Percentiles rank a stretch among this genome's conserved stretches.
phyloP scores from a whole-genome alignment of 2,888 invertebrate genomes.

The Apotomis betuletana region DNA sequence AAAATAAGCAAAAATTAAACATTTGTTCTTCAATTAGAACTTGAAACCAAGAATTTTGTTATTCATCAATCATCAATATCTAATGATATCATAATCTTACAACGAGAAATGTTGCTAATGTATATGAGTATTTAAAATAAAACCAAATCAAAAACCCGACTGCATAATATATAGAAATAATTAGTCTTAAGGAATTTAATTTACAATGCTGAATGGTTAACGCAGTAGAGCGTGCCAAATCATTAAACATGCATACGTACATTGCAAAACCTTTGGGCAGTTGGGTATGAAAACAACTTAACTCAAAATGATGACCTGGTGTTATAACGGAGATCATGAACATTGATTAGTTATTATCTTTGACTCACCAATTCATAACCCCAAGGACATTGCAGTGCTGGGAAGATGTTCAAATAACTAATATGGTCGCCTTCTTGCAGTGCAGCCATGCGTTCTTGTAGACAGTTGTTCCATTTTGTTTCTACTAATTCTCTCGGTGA shows the following conservation, averaged over 20 bases:
- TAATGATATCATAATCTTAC: background rate
- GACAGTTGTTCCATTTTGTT: constrained; percentile 5
- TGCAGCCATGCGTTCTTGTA: constrained; percentile 4
- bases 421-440: constrained; percentile 12
- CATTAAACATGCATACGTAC: no score
- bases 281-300: background rate
- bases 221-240: no score
- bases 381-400: background rate
- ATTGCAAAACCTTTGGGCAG: background rate
- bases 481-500: constrained; percentile 4
- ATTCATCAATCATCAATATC: no score
- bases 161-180: no score
- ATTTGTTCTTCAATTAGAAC: no score
- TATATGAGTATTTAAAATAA: background rate
- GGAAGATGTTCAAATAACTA: background rate
- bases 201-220: no score
- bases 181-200: no score
- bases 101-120: background rate
- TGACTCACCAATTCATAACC: constrained; percentile 20
- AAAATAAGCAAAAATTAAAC: background rate
- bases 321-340: no score
- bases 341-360: background rate
- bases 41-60: no score
- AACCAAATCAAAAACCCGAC: no score
- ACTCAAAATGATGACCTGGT: no score